These are phyloP conservation scores for Orientallactaga bullata DNA, from an alignment of 2,113 vertebrate species.

Conservation along the genomic window DNA sequence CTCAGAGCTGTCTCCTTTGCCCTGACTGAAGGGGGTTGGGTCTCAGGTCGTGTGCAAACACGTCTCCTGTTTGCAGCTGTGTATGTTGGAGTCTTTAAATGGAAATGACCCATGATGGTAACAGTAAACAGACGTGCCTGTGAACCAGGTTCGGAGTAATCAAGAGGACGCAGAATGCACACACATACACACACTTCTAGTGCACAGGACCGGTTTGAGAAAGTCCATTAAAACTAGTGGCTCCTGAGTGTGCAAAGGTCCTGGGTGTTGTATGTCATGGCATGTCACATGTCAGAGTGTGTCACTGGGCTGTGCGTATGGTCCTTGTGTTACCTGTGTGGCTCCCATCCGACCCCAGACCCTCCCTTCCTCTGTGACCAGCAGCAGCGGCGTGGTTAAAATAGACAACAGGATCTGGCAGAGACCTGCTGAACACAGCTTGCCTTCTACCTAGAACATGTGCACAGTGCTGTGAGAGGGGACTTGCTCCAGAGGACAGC, in stretches of 20 bases:
- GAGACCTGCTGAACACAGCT: background rate
- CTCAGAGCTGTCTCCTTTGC: constrained; percentile 32
- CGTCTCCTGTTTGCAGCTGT: constrained; percentile 65
- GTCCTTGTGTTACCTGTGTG: background rate
- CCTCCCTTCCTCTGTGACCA: background rate
- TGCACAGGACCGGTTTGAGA: no score
- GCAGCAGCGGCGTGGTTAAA: background rate
- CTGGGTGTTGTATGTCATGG: background rate
- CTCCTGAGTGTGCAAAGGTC: rapidly evolving
- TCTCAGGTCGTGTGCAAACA: constrained; percentile 79
- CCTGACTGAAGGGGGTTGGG: constrained; percentile 70
- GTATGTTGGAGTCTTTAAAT: constrained; percentile 81
- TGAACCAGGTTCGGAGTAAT: constrained; percentile 72
- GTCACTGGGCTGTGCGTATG: background rate
- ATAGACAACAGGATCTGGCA: background rate
- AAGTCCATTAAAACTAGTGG: background rate
- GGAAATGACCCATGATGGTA: constrained; percentile 81
- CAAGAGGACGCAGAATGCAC: background rate
- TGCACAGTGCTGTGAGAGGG: background rate
- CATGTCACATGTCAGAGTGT: background rate
- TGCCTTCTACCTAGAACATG: rapidly evolving
- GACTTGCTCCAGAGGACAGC: background rate
- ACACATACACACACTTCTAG: background rate
- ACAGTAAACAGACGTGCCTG: constrained; percentile 82
- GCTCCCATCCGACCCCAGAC: background rate